These are phyloP conservation scores for Temnothorax nylanderi DNA, from an alignment of 1,140 invertebrate species.

Conservation along the genomic window DNA sequence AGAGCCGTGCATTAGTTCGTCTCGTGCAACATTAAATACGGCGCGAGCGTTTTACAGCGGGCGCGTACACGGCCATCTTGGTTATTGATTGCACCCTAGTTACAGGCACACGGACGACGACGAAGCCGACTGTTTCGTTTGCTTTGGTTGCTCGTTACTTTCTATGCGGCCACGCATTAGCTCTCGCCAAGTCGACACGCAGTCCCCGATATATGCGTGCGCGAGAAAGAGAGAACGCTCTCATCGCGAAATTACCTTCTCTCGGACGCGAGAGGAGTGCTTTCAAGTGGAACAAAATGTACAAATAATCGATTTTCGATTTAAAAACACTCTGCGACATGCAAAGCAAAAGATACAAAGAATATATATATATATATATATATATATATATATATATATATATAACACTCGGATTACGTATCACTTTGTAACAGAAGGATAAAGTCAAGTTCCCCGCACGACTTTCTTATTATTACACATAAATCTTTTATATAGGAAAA, in stretches of 20 bases:
- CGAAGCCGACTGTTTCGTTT: slow-evolving; percentile 67
- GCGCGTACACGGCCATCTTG: slow-evolving; percentile 76
- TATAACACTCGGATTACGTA: not conserved
- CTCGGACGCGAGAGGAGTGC: not conserved
- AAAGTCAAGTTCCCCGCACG: not conserved
- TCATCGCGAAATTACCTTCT: slow-evolving; percentile 22
- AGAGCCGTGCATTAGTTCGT: slow-evolving; percentile 75
- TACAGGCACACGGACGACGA: slow-evolving; percentile 69
- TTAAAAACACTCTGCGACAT: not conserved
- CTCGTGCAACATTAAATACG: slow-evolving; percentile 80
- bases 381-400: too few relatives aligned
- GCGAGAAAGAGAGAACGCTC: not conserved
- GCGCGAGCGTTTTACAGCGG: slow-evolving; percentile 79
- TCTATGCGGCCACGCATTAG: slow-evolving; percentile 40
- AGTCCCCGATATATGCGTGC: slow-evolving; percentile 23
- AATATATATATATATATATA: too few relatives aligned
- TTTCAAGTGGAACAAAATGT: not conserved
- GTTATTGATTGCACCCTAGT: slow-evolving; percentile 80
- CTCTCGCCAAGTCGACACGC: slow-evolving; percentile 19
- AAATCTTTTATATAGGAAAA: not conserved
- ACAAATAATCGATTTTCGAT: not conserved
- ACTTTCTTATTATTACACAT: not conserved
- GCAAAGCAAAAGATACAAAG: not conserved
- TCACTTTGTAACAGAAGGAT: not conserved
- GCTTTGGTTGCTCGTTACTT: slow-evolving; percentile 57